Evolutionary conservation across 2,113 vertebrate genomes (phyloP).

Genomic region (Chloropsis hardwickii): DNA sequence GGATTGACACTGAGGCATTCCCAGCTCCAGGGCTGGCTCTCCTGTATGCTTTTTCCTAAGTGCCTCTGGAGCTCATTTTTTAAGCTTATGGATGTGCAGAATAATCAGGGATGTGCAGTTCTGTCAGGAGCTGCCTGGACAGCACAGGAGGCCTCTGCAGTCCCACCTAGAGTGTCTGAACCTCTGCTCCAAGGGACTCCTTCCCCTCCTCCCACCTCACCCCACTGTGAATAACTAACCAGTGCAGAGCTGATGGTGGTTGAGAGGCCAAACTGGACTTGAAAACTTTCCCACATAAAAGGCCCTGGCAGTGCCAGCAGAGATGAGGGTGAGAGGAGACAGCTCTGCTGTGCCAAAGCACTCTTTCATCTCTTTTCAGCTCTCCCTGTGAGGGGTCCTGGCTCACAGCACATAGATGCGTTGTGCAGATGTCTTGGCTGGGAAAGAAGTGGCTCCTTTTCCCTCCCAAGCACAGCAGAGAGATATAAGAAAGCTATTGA

Average conservation of each 20-base stretch:
- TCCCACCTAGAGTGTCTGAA: neutral
- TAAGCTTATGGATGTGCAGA: neutral
- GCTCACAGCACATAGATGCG: conserved; percentile 53
- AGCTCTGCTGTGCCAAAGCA: neutral
- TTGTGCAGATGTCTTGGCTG: conserved; percentile 67
- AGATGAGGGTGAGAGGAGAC: conserved; percentile 13
- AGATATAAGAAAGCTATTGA: conserved; percentile 55
- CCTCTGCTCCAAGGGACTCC: neutral
- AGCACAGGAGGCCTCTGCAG: neutral
- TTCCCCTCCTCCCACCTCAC: neutral
- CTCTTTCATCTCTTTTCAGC: conserved; percentile 60
- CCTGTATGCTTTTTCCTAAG: neutral
- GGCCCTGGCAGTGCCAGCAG: neutral
- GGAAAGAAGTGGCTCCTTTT: conserved; percentile 54
- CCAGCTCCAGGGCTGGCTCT: neutral
- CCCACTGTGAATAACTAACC: neutral
- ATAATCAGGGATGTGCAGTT: neutral
- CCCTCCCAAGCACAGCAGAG: conserved; percentile 1
- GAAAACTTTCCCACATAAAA: conserved; percentile 57
- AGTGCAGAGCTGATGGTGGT: neutral
- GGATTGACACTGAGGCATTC: neutral
- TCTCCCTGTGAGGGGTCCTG: conserved; percentile 55
- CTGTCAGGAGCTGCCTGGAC: neutral
- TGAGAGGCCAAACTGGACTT: conserved; percentile 9
- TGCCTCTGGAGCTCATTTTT: neutral